These are phyloP conservation scores for Heterocephalus glaber DNA, from an alignment of 2,113 vertebrate genomes.

Conservation along the genomic window DNA sequence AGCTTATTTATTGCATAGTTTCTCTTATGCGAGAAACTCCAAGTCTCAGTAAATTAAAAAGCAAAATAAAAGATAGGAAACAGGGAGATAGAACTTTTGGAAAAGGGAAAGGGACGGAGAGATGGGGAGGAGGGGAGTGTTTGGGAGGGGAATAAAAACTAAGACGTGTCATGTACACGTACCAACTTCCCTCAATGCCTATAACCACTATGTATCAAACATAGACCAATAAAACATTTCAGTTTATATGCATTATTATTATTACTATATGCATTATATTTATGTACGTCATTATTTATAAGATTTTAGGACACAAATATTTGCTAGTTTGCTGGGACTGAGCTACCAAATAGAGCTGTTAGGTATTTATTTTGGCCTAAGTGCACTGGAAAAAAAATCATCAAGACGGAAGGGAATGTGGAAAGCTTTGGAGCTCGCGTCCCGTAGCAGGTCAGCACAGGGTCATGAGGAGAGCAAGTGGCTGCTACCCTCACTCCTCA, in stretches of 20 bases:
- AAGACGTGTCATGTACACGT: fast-evolving
- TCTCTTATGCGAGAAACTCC: background rate
- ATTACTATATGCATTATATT: too few species aligned
- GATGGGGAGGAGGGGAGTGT: background rate
- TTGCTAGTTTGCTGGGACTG: background rate
- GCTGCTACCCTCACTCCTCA: background rate
- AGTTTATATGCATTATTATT: background rate
- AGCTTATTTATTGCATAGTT: background rate
- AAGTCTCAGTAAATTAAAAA: background rate
- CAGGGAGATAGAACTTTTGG: background rate
- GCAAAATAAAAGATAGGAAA: background rate
- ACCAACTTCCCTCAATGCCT: background rate
- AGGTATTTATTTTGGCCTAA: background rate
- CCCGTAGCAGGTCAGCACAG: background rate
- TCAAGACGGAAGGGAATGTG: too few species aligned
- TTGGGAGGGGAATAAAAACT: background rate
- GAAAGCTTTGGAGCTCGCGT: background rate
- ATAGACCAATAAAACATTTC: background rate
- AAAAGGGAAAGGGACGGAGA: background rate
- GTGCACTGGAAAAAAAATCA: background rate
- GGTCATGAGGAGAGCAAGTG: background rate
- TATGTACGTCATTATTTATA: too few species aligned
- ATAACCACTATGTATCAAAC: background rate
- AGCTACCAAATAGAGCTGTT: background rate
- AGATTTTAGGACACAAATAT: background rate